Base-by-base conservation (phyloP, 2,113 vertebrate genomes). In the Pristiophorus japonicus region DNA sequence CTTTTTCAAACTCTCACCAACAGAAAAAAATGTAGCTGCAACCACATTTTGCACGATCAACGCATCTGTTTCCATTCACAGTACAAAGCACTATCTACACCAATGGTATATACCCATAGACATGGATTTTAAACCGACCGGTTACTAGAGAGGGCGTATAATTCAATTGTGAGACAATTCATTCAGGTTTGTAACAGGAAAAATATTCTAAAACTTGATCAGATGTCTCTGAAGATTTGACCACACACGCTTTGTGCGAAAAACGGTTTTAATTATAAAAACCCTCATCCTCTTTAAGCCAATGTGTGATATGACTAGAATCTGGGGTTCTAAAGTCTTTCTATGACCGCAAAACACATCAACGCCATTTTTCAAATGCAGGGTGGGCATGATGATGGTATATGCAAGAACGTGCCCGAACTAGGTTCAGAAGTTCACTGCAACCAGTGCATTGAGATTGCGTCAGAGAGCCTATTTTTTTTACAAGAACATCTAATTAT, bases 361-460 rank as follows among this genome's bases (percentile, higher is more conserved):
- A 94, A 30, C 92, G 34, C 63, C 11, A n/a, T 34, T 42, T 55
- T 63, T 94, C 63, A 45, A 24, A 67, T 47, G 51, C 4, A 94
- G 65, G 45, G 4, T 67, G 66, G 42, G 45, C 24, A 30, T 70
- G 38, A 92, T 92, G 27, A 92, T 65, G 34, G 59, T 8, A 7
- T 63, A 63, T 42, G 59, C n/a, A 92, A 92, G 34, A 92, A 92
- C 18, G 93, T 94, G 45, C 65, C 42, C 66, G 45, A 70, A 30
- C 65, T 70, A 14, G 66, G n/a, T 70, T 94, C 38, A 73, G 27
- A 94, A 93, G n/a, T 93, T 18, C 62, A 93, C 62, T 65, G 10
- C n/a, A n/a, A n/a, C n/a, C n/a, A n/a, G n/a, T n/a, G n/a, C 93
- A 94, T 87, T 87, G 38, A 38, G 38, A 93, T 42, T 93, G 34